A percentile compares a stretch with the other conserved stretches of the same genome.
Conservation (phyloP, 2,888 invertebrate species). For the Cetonia aurata region DNA sequence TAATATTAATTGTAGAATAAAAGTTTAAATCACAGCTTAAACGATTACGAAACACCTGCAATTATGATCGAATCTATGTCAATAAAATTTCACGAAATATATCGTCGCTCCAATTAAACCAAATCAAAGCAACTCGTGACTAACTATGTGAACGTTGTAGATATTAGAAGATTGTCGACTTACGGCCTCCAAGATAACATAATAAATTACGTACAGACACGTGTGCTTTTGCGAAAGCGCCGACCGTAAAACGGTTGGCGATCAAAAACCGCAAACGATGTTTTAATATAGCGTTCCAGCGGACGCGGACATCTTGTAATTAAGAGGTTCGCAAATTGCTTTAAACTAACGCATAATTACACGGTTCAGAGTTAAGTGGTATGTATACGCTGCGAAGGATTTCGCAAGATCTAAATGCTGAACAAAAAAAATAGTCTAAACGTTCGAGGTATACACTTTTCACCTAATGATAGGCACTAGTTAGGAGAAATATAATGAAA, state of each 20-base stretch:
- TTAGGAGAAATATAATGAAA: neutral
- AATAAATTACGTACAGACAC: neutral
- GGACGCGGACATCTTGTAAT: slow-evolving; percentile 11
- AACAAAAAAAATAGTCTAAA: neutral
- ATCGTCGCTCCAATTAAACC: slow-evolving; percentile 11
- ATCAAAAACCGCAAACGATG: slow-evolving; percentile 15
- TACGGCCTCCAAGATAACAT: neutral
- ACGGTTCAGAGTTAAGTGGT: slow-evolving; percentile 4
- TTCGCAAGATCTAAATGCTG: neutral
- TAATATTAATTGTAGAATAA: no score
- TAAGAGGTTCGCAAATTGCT: slow-evolving; percentile 32
- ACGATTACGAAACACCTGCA: no score
- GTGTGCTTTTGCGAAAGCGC: neutral
- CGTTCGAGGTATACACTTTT: neutral
- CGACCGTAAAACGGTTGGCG: neutral
- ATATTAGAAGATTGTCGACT: neutral
- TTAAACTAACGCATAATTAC: slow-evolving; percentile 18
- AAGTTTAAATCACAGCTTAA: no score
- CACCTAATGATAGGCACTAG: slow-evolving; percentile 6
- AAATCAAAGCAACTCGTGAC: neutral
- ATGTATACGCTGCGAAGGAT: neutral
- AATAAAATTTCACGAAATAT: neutral
- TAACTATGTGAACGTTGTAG: neutral
- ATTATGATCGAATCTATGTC: no score
- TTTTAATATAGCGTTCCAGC: slow-evolving; percentile 12